Conservation (phyloP, 2,797 vertebrate genomes). For the Hippoglossus hippoglossus region DNA sequence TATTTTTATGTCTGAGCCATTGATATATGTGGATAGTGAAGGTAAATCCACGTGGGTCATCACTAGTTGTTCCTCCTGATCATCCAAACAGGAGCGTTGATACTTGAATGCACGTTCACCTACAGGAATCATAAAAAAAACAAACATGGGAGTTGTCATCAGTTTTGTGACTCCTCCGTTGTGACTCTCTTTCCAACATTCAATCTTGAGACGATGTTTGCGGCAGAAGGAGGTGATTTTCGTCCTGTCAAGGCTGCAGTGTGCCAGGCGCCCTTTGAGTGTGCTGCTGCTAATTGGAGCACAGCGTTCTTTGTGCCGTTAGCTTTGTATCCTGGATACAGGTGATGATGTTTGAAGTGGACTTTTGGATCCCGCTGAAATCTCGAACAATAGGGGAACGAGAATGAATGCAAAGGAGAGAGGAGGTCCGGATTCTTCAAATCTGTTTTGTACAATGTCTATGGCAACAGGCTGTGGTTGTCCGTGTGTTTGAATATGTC, state of each 20-base stretch:
- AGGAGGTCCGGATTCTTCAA: conserved; percentile 46
- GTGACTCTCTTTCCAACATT: neutral
- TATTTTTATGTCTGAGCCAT: neutral
- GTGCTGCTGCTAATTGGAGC: conserved; percentile 43
- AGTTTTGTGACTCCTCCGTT: neutral
- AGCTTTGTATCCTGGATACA: conserved; percentile 48
- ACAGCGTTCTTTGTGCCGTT: conserved; percentile 34
- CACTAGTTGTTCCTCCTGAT: neutral
- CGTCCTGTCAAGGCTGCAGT: conserved; percentile 31
- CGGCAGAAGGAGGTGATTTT: conserved; percentile 1
- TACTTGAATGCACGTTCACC: neutral
- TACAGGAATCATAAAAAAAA: neutral
- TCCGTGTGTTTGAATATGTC: conserved; percentile 49
- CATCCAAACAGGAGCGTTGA: neutral
- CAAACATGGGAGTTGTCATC: neutral
- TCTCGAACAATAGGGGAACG: conserved; percentile 20
- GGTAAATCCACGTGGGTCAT: neutral
- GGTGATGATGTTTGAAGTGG: conserved; percentile 27
- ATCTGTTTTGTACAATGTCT: conserved; percentile 62
- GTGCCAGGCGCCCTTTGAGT: conserved; percentile 4
- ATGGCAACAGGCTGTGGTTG: conserved; percentile 69
- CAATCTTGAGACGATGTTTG: conserved; percentile 5
- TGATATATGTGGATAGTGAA: neutral
- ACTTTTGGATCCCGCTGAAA: conserved; percentile 33
- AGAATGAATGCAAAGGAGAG: conserved; percentile 20